Evolutionary conservation across 30 jellyfish, hydroid and myxozoan species (phyloP).

Genomic region (Turritopsis dohrnii): DNA sequence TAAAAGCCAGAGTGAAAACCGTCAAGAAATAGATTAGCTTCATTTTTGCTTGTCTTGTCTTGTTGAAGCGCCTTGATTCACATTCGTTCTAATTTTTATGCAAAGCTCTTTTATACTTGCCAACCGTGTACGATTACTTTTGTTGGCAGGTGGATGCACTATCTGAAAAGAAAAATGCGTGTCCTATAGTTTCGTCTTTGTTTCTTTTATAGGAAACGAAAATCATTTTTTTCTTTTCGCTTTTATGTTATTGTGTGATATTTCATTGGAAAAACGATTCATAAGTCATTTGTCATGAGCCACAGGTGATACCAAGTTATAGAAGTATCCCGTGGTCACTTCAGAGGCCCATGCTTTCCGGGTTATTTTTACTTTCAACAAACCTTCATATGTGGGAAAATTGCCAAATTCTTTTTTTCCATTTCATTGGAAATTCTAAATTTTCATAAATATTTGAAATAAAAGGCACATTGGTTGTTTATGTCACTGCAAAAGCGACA

Average conservation of each 20-base stretch:
- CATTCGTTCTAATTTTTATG: background rate
- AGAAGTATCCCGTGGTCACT: background rate
- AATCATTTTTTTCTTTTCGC: background rate
- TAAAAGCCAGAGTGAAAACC: background rate
- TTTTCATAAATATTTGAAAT: too few species aligned
- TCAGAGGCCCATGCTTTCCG: background rate
- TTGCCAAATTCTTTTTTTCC: too few species aligned
- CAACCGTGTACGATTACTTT: background rate
- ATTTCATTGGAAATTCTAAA: too few species aligned
- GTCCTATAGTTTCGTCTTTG: background rate
- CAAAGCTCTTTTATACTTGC: background rate
- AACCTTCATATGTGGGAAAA: too few species aligned
- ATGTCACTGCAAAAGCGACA: too few species aligned
- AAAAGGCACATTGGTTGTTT: too few species aligned
- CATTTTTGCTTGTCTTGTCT: background rate
- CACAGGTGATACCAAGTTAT: background rate
- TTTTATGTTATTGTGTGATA: background rate
- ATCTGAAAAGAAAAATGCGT: background rate
- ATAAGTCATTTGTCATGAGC: background rate
- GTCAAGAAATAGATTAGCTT: background rate
- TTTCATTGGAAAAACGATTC: background rate
- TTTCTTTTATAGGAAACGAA: background rate
- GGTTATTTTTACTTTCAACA: too few species aligned
- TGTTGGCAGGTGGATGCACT: background rate
- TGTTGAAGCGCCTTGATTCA: background rate